phyloP scores from a whole-genome alignment of 2,888 invertebrate species.

The Cheilosia pagana region DNA sequence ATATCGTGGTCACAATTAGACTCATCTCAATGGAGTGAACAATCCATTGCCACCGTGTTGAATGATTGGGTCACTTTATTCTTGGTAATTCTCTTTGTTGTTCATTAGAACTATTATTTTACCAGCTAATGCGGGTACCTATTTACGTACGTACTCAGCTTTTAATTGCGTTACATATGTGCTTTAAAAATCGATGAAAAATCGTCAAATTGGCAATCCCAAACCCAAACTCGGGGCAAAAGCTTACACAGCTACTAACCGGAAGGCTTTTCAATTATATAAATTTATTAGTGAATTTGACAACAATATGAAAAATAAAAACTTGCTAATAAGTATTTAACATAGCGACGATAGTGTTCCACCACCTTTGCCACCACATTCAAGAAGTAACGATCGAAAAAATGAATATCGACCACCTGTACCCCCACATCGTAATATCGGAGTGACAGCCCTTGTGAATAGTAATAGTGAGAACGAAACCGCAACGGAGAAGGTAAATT shows the following conservation, averaged over 20 bases:
- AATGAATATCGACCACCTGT: slow-evolving; percentile 94
- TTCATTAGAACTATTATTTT: too few species aligned
- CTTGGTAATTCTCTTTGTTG: too few species aligned
- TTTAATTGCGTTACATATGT: too few species aligned
- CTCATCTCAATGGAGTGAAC: too few species aligned
- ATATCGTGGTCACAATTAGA: too few species aligned
- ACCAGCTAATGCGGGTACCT: too few species aligned
- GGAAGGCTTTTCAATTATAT: too few species aligned
- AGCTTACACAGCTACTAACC: too few species aligned
- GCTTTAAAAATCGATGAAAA: too few species aligned
- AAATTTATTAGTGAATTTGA: neutral
- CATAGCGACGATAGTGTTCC: slow-evolving; percentile 83
- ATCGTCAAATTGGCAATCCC: too few species aligned
- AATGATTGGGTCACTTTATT: neutral
- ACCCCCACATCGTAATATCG: slow-evolving; percentile 92
- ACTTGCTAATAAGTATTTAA: slow-evolving; percentile 76
- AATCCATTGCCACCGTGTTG: neutral
- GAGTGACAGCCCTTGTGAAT: slow-evolving; percentile 85
- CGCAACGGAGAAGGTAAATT: slow-evolving; percentile 72
- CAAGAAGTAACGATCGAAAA: slow-evolving; percentile 79
- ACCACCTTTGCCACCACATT: slow-evolving; percentile 85
- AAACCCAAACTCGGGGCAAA: too few species aligned
- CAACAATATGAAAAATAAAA: slow-evolving; percentile 4
- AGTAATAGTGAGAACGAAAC: slow-evolving; percentile 67
- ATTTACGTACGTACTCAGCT: too few species aligned